Conservation (phyloP, 2,797 vertebrate species). For the Oreochromis grahami region DNA sequence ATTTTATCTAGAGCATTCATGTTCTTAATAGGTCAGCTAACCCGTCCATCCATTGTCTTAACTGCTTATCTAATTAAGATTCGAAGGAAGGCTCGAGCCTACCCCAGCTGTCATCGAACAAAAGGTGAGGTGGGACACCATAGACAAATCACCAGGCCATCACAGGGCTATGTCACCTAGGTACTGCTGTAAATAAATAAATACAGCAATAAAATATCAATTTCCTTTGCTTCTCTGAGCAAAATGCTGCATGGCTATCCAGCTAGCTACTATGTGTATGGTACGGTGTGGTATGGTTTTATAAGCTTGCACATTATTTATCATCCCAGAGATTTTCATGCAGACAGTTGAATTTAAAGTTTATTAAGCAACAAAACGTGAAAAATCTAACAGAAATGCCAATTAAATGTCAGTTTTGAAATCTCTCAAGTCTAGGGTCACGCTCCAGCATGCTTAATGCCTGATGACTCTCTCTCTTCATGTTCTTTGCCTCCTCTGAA, state of each 20-base stretch:
- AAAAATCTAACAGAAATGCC: neutral
- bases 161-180: neutral
- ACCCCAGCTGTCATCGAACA: neutral
- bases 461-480: neutral
- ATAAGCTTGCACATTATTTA: neutral
- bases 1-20: neutral
- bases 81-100: neutral
- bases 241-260: neutral
- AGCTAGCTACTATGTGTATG: neutral
- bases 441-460: neutral
- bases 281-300: neutral
- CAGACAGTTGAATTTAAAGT: neutral
- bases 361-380: neutral
- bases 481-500: neutral
- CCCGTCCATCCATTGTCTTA: neutral
- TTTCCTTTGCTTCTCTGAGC: neutral
- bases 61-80: neutral
- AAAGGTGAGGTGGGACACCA: neutral
- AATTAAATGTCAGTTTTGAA: neutral
- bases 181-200: fast-evolving
- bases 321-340: fast-evolving
- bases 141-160: neutral
- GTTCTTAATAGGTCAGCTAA: neutral
- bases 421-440: neutral
- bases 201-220: neutral